Percentiles rank a stretch among this genome's conserved stretches.
phyloP scores from a whole-genome alignment of 2,797 vertebrate genomes.

The Gallinago solitaria region DNA sequence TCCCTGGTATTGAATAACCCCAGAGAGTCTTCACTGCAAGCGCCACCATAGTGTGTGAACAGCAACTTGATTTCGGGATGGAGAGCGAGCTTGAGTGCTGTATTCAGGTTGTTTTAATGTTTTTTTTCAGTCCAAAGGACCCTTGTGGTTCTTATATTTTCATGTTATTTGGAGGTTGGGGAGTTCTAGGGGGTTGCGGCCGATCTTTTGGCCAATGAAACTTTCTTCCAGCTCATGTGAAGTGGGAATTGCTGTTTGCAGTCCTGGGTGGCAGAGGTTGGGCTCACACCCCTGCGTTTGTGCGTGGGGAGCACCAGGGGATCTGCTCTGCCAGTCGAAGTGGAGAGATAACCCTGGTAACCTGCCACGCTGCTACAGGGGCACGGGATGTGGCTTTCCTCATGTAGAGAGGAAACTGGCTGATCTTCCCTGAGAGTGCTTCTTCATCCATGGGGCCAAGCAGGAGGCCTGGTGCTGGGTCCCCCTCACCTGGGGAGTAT shows the following conservation, averaged over 20 bases:
- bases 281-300: background rate
- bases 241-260: background rate
- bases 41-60: fast-evolving
- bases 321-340: background rate
- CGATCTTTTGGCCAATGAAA: background rate
- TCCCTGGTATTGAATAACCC: background rate
- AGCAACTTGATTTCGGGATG: background rate
- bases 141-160: background rate
- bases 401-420: background rate
- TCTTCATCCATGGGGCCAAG: background rate
- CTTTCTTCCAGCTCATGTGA: background rate
- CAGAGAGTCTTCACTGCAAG: background rate
- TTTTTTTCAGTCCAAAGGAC: background rate
- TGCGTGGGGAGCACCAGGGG: fast-evolving
- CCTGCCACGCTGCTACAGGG: background rate
- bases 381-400: background rate
- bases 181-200: background rate
- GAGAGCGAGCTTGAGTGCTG: fast-evolving
- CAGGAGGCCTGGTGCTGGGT: background rate
- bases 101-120: background rate
- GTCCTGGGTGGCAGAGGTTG: fast-evolving
- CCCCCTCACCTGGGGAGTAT: background rate
- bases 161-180: background rate
- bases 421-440: background rate
- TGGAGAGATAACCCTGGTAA: background rate